phyloP scores from a whole-genome alignment of 2,888 invertebrate genomes.

The Spodoptera littoralis region DNA sequence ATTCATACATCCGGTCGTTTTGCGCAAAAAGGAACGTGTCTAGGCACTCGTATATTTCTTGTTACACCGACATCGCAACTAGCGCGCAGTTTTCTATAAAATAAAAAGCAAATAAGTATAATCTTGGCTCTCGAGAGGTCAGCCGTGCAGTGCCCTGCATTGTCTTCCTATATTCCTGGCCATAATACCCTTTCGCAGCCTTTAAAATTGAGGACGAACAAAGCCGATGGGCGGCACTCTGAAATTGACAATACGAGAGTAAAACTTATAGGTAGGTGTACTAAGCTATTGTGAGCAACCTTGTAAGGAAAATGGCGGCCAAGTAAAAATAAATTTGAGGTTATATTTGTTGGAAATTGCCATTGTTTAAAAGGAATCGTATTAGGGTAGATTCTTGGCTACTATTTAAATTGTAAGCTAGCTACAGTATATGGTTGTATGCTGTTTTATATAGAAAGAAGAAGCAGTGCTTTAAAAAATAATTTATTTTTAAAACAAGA shows the following conservation, averaged over 20 bases:
- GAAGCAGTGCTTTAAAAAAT: too few relatives aligned
- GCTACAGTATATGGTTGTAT: too few relatives aligned
- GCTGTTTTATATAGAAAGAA: too few relatives aligned
- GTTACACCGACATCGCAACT: conserved; percentile 71
- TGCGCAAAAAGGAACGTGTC: conserved; percentile 69
- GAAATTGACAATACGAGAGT: conserved; percentile 73
- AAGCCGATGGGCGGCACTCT: conserved; percentile 69
- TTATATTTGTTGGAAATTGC: conserved; percentile 13
- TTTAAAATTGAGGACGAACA: conserved; percentile 64
- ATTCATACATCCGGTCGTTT: conserved; percentile 76
- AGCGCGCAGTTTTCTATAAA: conserved; percentile 74
- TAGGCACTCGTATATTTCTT: conserved; percentile 63
- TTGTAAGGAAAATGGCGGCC: conserved; percentile 59
- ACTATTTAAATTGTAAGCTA: too few relatives aligned
- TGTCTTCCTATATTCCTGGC: conserved; percentile 70
- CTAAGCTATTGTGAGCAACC: conserved; percentile 71
- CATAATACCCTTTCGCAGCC: conserved; percentile 53
- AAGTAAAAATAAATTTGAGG: conserved; percentile 25
- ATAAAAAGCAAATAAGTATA: conserved; percentile 80
- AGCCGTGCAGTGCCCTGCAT: conserved; percentile 77
- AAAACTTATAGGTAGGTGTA: conserved; percentile 48
- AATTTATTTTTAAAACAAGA: too few relatives aligned
- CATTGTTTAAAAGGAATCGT: conserved; percentile 17
- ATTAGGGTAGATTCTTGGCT: too few relatives aligned
- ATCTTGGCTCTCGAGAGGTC: conserved; percentile 72